Base-by-base conservation (phyloP, 2,113 vertebrate genomes). In the Thalassarche chlororhynchos region DNA sequence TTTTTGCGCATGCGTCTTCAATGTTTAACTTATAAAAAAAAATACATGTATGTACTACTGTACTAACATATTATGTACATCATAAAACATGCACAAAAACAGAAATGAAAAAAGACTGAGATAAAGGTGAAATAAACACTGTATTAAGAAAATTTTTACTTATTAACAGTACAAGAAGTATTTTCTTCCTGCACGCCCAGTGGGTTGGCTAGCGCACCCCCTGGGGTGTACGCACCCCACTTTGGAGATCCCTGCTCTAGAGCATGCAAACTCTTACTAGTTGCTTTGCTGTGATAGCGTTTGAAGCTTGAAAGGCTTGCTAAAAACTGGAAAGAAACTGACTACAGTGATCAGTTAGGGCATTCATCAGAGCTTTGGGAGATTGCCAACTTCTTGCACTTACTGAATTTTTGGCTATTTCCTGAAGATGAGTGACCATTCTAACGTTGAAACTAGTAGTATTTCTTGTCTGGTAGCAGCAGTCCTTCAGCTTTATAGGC, bases 151-250 rank as follows among this genome's bases (percentile, higher is more conserved):
- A 62, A 78, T 14, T 25, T 86, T 54, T 47, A 7, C 54, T 42
- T 64, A 8, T 77, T 91, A 66, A 15, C 1, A 3, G 9, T 78
- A 46, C 1, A 7, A 54, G 38, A 82, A 40, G 31, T 32, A 8
- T 54, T 71, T 84, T 66, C 11, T 75, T 93, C 38, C 28, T 78
- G 51, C n/a, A 29, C 7, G 24, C 38, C 14, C 0, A 0, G 4
- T 31, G 31, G 8, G 1, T 36, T 61, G 13, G 26, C 40, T 64
- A 12, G 18, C 0, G 0, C 7, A 5, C 15, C 23, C 19, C 15
- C 20, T 40, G 49, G 24, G 16, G 5, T 65, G 10, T 21, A 32
- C 34, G 10, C 7, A 24, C 29, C 29, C 24, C 21, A 3, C 46
- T 29, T 54, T 28, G 16, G 70, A 75, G 52, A 54, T 76, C 47